phyloP scores from a whole-genome alignment of 2,797 vertebrate species.

The Crypturellus tataupa region DNA sequence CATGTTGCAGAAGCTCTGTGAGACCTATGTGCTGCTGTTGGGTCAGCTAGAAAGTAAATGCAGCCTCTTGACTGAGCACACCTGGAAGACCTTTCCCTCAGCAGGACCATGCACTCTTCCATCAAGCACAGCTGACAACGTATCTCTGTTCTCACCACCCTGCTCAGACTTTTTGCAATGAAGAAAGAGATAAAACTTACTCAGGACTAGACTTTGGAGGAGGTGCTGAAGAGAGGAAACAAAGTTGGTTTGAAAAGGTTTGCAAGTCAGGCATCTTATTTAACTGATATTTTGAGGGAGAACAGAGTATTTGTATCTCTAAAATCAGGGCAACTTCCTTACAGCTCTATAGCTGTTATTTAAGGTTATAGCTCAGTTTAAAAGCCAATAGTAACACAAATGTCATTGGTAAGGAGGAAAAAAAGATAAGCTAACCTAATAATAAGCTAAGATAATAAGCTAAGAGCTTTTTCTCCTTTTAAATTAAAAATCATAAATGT shows the following conservation, averaged over 20 bases:
- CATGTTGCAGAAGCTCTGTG: slow-evolving; percentile 52
- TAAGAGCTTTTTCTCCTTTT: not conserved
- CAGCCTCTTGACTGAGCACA: not conserved
- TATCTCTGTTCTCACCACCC: not conserved
- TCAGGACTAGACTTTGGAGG: not conserved
- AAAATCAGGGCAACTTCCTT: slow-evolving; percentile 30
- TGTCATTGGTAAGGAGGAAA: not conserved
- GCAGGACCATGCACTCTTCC: not conserved
- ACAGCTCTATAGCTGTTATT: not conserved
- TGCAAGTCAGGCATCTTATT: not conserved
- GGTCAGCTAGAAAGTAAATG: slow-evolving; percentile 43
- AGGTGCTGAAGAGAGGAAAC: not conserved
- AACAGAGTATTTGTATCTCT: not conserved
- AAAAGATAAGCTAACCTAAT: not conserved
- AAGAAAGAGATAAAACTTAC: not conserved
- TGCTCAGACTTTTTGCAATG: not conserved
- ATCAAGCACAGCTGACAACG: not conserved
- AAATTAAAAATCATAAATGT: not conserved
- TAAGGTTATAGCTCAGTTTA: slow-evolving; percentile 7
- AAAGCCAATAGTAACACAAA: not conserved
- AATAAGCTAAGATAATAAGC: not conserved
- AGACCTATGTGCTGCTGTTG: not conserved
- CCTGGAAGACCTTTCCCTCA: slow-evolving; percentile 54
- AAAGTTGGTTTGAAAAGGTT: not conserved
- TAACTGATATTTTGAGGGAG: not conserved